phyloP scores from a whole-genome alignment of 1,140 invertebrate genomes.

The Mactra quadrangularis region DNA sequence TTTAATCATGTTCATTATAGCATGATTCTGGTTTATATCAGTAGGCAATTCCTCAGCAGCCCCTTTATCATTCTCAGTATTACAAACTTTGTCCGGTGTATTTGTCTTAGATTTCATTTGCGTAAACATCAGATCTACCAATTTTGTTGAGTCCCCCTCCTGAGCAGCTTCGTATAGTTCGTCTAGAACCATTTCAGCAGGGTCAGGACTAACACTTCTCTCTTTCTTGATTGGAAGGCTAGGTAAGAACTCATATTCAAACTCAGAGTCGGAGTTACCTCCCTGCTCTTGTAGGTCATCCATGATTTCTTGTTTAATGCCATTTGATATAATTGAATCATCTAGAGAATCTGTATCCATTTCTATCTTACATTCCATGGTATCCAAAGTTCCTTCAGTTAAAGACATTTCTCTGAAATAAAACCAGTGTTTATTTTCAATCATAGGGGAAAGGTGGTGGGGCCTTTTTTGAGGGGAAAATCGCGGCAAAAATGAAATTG shows the following conservation, averaged over 20 bases:
- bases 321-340: not conserved
- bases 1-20: conserved; percentile 25
- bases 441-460: too few species aligned
- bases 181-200: conserved; percentile 20
- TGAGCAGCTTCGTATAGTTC: conserved; percentile 35
- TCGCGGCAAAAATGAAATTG: too few species aligned
- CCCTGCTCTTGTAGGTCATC: not conserved
- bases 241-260: conserved; percentile 48
- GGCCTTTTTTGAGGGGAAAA: too few species aligned
- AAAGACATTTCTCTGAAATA: too few species aligned
- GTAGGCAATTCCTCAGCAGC: not conserved
- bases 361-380: too few species aligned
- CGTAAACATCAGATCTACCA: conserved; percentile 28
- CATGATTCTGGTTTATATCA: conserved; percentile 17
- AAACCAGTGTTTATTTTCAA: too few species aligned
- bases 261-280: conserved; percentile 30
- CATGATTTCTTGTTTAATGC: not conserved
- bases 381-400: too few species aligned
- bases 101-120: not conserved
- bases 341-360: too few species aligned
- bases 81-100: not conserved
- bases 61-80: not conserved
- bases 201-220: conserved; percentile 35
- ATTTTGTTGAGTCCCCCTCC: conserved; percentile 5
- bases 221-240: not conserved